Base-by-base conservation (phyloP, 2,113 vertebrate species). In the Oryzias woworae region DNA sequence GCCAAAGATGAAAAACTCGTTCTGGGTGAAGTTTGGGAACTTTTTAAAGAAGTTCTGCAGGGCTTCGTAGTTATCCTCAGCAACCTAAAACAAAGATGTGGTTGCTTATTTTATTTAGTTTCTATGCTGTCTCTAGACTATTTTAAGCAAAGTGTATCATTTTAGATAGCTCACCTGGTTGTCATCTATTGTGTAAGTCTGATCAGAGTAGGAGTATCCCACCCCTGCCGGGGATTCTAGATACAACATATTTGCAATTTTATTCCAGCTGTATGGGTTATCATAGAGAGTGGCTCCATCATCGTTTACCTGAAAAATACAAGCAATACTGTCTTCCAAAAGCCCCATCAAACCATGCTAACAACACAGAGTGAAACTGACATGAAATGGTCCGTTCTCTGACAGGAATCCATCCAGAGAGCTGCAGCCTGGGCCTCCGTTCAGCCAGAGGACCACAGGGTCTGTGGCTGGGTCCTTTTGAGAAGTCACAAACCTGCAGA, bases 351-450 rank as follows among this genome's bases (percentile, higher is more conserved):
- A 12, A 24, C 4, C 12, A 23, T 10, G 6, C 31, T 17, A 14
- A 13, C 53, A 0, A n/a, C 5, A 16, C 44, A 4, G 5, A 53
- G 4, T 36, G 26, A 12, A 2, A 15, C 89, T 82, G 47, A 92
- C 92, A 45, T 93, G 91, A 69, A 93, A 90, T 0, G 92, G 92
- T 59, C 92, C 92, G 7, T 93, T 91, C 60, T 93, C 92, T 15
- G 92, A 92, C 31, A 93, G 80, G 62, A 92, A 91, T 12, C 92
- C 92, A 41, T 92, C 92, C 59, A 93, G 63, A 0, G 92, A 93
- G 80, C 92, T 93, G 85, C 92, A 93, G 31, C 92, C 92, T 0
- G 92, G 92, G 12, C 92, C 92, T 14, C 92, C 92, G 1, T 93
- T 93, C 62, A 93, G 67, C 92, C 92, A 93, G 5, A 93, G 85